A percentile compares a stretch with the other conserved stretches of the same genome.
Evolutionary conservation across 2,888 invertebrate genomes (phyloP).

Genomic region (Hypselothyrea guttata): DNA sequence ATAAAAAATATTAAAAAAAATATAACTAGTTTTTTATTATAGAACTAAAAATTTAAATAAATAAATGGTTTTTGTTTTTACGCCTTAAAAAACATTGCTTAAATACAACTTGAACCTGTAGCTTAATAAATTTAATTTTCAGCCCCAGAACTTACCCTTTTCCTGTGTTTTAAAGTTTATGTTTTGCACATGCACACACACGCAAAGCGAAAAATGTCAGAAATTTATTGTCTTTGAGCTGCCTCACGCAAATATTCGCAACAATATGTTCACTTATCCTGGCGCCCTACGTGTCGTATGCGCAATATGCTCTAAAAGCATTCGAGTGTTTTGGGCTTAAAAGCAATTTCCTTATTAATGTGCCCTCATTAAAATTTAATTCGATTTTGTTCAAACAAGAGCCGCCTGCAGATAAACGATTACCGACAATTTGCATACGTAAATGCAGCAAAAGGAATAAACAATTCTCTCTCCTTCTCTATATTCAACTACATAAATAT

Average conservation of each 20-base stretch:
- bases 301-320: slow-evolving; percentile 65
- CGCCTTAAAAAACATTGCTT: too few relatives aligned
- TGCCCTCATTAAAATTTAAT: slow-evolving; percentile 51
- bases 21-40: too few relatives aligned
- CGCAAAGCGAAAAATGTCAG: slow-evolving; percentile 25
- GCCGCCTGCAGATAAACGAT: slow-evolving; percentile 20
- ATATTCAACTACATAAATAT: too few relatives aligned
- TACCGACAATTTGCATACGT: slow-evolving; percentile 7
- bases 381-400: slow-evolving; percentile 34
- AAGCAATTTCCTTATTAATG: slow-evolving; percentile 62
- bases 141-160: slow-evolving; percentile 38
- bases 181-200: slow-evolving; percentile 19
- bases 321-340: slow-evolving; percentile 17
- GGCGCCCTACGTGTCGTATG: slow-evolving; percentile 69
- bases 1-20: too few relatives aligned
- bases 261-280: slow-evolving; percentile 66
- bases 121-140: background rate
- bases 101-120: background rate
- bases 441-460: background rate
- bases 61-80: background rate
- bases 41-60: too few relatives aligned
- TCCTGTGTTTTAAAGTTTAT: slow-evolving; percentile 18
- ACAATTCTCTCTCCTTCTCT: too few relatives aligned
- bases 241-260: slow-evolving; percentile 56
- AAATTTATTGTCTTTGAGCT: slow-evolving; percentile 38